Percentiles rank a stretch among this genome's conserved stretches.
phyloP scores from a whole-genome alignment of 2,113 vertebrate species.

The Paramisgurnus dabryanus region DNA sequence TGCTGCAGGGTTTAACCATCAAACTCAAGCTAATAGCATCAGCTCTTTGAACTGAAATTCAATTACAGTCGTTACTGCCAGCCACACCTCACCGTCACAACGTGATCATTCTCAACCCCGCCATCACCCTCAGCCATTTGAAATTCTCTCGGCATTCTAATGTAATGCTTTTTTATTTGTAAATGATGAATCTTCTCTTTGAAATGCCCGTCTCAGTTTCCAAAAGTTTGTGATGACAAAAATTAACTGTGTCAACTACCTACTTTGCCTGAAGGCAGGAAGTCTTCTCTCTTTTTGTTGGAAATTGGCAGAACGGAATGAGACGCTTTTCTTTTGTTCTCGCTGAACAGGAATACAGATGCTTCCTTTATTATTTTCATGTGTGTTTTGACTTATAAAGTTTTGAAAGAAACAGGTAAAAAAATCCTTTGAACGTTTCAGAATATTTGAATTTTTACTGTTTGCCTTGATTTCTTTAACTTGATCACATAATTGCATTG shows the following conservation, averaged over 20 bases:
- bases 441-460: slow-evolving; percentile 40
- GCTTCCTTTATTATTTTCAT: slow-evolving; percentile 18
- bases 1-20: slow-evolving; percentile 28
- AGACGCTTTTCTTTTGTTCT: slow-evolving; percentile 49
- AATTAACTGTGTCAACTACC: slow-evolving; percentile 26
- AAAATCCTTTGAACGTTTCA: slow-evolving; percentile 22
- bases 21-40: slow-evolving; percentile 41
- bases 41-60: slow-evolving; percentile 60
- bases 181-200: slow-evolving; percentile 53
- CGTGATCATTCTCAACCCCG: not conserved
- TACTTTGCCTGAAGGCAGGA: slow-evolving; percentile 40
- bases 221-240: slow-evolving; percentile 44
- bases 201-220: slow-evolving; percentile 39
- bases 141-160: slow-evolving; percentile 11
- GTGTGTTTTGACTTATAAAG: slow-evolving; percentile 9
- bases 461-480: slow-evolving; percentile 5
- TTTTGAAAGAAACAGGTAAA: slow-evolving; percentile 18
- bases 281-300: slow-evolving; percentile 47
- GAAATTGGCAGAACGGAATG: slow-evolving; percentile 37
- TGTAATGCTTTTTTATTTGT: slow-evolving; percentile 39
- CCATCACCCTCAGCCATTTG: slow-evolving; percentile 8
- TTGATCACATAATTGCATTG: slow-evolving; percentile 43
- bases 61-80: slow-evolving; percentile 50
- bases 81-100: slow-evolving; percentile 46
- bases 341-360: slow-evolving; percentile 38